These are phyloP conservation scores for Eupithecia dodoneata DNA, from an alignment of 2,888 invertebrate species.

Conservation along the genomic window DNA sequence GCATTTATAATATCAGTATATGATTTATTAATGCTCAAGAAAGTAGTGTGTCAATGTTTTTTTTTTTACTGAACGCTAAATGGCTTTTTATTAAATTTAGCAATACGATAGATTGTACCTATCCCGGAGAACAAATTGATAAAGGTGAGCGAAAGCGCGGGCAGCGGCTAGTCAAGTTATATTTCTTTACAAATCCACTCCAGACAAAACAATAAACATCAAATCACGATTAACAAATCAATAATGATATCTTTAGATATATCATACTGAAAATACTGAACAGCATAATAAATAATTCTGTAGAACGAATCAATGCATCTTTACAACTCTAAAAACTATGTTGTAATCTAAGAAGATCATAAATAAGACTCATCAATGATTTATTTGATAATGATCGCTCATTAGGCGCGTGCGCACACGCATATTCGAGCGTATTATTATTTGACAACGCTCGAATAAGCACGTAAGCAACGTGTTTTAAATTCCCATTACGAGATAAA, in stretches of 20 bases:
- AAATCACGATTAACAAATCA: background rate
- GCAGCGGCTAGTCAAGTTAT: background rate
- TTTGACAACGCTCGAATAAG: slow-evolving; percentile 11
- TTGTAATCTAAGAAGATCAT: background rate
- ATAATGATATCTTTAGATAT: background rate
- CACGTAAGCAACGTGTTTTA: slow-evolving; percentile 21
- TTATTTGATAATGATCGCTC: slow-evolving; percentile 15
- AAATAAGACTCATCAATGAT: background rate
- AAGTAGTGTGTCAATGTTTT: background rate
- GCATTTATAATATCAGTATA: too few species aligned
- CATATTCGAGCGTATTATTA: slow-evolving; percentile 25
- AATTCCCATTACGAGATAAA: slow-evolving; percentile 6
- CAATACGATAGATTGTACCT: background rate
- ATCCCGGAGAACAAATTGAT: background rate
- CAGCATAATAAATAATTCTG: background rate
- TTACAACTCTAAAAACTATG: background rate
- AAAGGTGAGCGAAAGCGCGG: background rate
- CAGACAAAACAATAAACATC: background rate
- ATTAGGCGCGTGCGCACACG: slow-evolving; percentile 10
- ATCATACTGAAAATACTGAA: background rate
- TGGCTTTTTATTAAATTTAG: background rate
- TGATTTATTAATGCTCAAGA: background rate
- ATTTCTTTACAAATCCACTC: background rate
- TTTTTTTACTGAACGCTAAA: background rate
- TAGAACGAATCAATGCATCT: background rate